Evolutionary conservation across 2,888 invertebrate species (phyloP).

Genomic region (Julus scanicus): DNA sequence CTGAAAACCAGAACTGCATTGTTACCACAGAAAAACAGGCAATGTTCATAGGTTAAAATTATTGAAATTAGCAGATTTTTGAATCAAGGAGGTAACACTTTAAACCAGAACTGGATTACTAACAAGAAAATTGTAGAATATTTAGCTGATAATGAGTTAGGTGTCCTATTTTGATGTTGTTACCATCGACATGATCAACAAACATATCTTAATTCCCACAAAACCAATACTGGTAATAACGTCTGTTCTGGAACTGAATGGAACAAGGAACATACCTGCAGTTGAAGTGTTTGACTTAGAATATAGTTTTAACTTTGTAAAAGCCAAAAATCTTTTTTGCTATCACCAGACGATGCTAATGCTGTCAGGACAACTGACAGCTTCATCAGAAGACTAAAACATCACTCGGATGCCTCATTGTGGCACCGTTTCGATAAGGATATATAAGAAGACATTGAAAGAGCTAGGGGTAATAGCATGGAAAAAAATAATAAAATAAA

Average conservation of each 20-base stretch:
- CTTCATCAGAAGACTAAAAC: slow-evolving; percentile 5
- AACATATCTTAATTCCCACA: not conserved
- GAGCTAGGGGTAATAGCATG: slow-evolving; percentile 21
- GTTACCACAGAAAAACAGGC: not conserved
- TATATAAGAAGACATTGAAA: slow-evolving; percentile 1
- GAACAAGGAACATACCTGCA: not conserved
- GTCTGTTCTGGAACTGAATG: not conserved
- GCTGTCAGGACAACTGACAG: slow-evolving; percentile 18
- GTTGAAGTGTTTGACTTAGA: not conserved
- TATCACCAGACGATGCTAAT: not conserved
- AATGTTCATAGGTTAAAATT: not conserved
- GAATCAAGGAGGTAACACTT: too few relatives aligned
- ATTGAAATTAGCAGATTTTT: not conserved
- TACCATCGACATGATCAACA: too few relatives aligned
- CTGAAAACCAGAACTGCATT: not conserved
- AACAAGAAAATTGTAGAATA: too few relatives aligned
- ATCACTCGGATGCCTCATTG: slow-evolving; percentile 1
- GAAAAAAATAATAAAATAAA: slow-evolving; percentile 42
- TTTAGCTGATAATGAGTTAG: too few relatives aligned
- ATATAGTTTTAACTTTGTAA: not conserved
- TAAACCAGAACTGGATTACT: too few relatives aligned
- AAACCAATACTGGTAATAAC: not conserved
- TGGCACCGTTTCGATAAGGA: slow-evolving; percentile 21
- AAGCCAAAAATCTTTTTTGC: not conserved
- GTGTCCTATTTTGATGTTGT: too few relatives aligned